Base-by-base conservation (phyloP, 2,888 invertebrate species). In the Sinodicranocentrus sp. region DNA sequence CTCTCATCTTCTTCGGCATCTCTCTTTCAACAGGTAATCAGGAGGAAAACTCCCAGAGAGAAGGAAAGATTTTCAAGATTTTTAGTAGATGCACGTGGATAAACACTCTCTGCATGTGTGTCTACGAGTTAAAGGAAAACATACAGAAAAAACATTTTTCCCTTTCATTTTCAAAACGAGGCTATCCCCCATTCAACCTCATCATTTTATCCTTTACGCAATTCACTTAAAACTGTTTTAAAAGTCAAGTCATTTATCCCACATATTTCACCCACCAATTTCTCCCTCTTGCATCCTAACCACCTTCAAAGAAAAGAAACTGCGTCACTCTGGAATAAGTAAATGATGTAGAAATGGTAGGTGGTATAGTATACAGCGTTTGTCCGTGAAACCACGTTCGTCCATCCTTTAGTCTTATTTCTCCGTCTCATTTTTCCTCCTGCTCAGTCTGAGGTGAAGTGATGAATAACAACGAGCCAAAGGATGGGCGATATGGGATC, bases 1-100 rank as follows among this genome's bases (percentile, higher is more conserved):
- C 10, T 2, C 2, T 25, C 25, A 48, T 44, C 67, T 39, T 78
- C 39, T 67, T 65, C 80, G 80, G 67, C 57, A 59, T 73, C 73
- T 67, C 43, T 67, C 80, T 80, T 73, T 80, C 80, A 80, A 80
- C 80, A 80, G 80, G 80, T 80, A 80, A 80, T 80, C 80, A 80
- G 6, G 8, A 52, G 23, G 10, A 28, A 52, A 65, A 17, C 73
- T 59, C 26, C 13, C 39, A 54, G 8, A 25, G 26, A 48, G 25
- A 63, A 44, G n/a, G 25, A n/a, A n/a, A n/a, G n/a, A n/a, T n/a
- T n/a, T 33, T 33, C 5, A 10, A 6, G 10, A 10, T 33, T 33
- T 33, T 33, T 33, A 33, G 33, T 71, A 43, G 17, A 43, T 44
- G 59, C 80, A 80, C 72, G 80, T 73, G 73, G 73, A 80, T 73